phyloP scores from a whole-genome alignment of 1,140 invertebrate species.

The Sycophaga agraensis region DNA sequence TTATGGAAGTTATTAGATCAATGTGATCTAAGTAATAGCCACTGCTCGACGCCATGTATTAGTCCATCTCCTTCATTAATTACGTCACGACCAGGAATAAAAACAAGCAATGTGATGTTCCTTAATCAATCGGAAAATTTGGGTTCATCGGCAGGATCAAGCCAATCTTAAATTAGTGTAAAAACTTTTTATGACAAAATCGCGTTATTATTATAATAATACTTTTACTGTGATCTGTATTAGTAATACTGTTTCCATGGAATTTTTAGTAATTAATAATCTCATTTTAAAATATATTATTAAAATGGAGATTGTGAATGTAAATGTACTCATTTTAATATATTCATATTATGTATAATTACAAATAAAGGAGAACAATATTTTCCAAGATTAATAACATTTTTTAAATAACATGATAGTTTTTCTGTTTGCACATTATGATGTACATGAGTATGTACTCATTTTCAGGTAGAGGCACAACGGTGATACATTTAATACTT shows the following conservation, averaged over 20 bases:
- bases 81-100: constrained; percentile 65
- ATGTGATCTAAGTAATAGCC: constrained; percentile 85
- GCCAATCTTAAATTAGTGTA: constrained; percentile 35
- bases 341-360: neutral
- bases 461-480: constrained; percentile 18
- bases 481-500: constrained; percentile 14
- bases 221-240: constrained; percentile 39
- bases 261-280: neutral
- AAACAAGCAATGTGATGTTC: constrained; percentile 74
- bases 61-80: constrained; percentile 74
- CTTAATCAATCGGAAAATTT: constrained; percentile 64
- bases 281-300: constrained; percentile 7
- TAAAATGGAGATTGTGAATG: constrained; percentile 14
- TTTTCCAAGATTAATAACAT: constrained; percentile 18
- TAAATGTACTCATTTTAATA: constrained; percentile 10
- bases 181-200: constrained; percentile 23
- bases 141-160: constrained; percentile 34
- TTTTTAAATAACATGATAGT: constrained; percentile 13
- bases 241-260: neutral
- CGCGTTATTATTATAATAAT: constrained; percentile 33
- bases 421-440: constrained; percentile 10
- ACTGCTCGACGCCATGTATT: constrained; percentile 81
- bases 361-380: constrained; percentile 19
- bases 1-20: constrained; percentile 87
- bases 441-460: neutral